Evolutionary conservation across 1,140 invertebrate species (phyloP), one percentile per base, ranked within the genome.

Genomic region (Caerostris darwini): DNA sequence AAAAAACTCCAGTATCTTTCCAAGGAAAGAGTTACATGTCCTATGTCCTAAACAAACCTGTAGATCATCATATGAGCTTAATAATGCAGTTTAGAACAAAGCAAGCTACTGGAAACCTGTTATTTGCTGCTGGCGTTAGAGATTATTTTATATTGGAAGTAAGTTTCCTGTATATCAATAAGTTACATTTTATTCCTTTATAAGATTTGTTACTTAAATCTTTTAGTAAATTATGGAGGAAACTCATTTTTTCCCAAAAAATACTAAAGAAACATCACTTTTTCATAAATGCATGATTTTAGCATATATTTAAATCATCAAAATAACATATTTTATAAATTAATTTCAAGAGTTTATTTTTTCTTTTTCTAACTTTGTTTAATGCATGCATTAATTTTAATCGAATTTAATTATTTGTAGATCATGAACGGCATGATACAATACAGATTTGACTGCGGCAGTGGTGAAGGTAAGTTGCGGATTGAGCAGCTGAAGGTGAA

Each of bases 71-170:
- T 95, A 96, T 99, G 58, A 97, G 97, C 87, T 96, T 99, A 54
- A 97, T 97, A 12, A 95, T 99, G 90, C 97, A 98, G 94, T 97
- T 99, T 82, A 97, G 98, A 95, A 99, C 98, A 0, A 96, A 98
- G 1, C 97, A 98, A 95, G 97, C 97, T 3, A 97, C 98, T 57
- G 98, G 98, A n/a, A 98, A 97, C 93, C 95, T 99, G 1, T 97
- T 99, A 96, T 98, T 98, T 95, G 98, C 98, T 0, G 97, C 97
- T 57, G 98, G 98, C 0, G 97, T 97, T 95, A 97, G 98, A 54
- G 99, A 99, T 95, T 99, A 98, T 95, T 98, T 98, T 95, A 97
- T 98, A 71, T 96, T 99, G 61, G 98, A 99, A 96, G 97, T 98
- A 96, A 95, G 95, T 93, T 64, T 90, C 85, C 10, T 89, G 34